These are phyloP conservation scores for Acanthurus tractus DNA, from an alignment of 2,797 vertebrate species.

Conservation along the genomic window DNA sequence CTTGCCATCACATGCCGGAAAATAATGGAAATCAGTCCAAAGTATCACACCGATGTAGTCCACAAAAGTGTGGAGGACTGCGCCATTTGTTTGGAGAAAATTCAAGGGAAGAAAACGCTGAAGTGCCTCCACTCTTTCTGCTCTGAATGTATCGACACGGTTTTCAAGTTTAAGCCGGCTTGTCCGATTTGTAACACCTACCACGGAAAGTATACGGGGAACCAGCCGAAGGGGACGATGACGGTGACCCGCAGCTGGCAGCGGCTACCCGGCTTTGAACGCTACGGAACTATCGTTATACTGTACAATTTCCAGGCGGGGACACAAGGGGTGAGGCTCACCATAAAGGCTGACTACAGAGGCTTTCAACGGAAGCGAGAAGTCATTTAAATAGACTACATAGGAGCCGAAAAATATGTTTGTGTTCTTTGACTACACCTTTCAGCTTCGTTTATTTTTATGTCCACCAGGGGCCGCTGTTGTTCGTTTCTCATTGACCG, in stretches of 20 bases:
- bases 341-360: not conserved
- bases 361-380: not conserved
- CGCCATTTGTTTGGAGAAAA: constrained; percentile 84
- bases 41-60: no score
- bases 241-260: constrained; percentile 80
- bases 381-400: not conserved
- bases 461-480: constrained; percentile 48
- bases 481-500: no score
- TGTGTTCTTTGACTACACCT: not conserved
- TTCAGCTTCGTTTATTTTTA: rapidly evolving
- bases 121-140: constrained; percentile 89
- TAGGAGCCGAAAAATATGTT: no score
- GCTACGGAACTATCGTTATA: constrained; percentile 85
- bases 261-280: constrained; percentile 86
- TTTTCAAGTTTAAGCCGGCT: constrained; percentile 85
- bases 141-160: constrained; percentile 84
- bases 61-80: constrained; percentile 36
- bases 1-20: not conserved
- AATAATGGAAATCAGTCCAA: constrained; percentile 31
- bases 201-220: constrained; percentile 86
- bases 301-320: constrained; percentile 87
- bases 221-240: constrained; percentile 88
- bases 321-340: constrained; percentile 87
- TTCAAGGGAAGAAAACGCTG: constrained; percentile 83
- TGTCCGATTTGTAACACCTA: constrained; percentile 89